Evolutionary conservation across 2,113 vertebrate species (phyloP), one percentile per base, ranked within the genome.

Genomic region (Acanthisitta chloris): DNA sequence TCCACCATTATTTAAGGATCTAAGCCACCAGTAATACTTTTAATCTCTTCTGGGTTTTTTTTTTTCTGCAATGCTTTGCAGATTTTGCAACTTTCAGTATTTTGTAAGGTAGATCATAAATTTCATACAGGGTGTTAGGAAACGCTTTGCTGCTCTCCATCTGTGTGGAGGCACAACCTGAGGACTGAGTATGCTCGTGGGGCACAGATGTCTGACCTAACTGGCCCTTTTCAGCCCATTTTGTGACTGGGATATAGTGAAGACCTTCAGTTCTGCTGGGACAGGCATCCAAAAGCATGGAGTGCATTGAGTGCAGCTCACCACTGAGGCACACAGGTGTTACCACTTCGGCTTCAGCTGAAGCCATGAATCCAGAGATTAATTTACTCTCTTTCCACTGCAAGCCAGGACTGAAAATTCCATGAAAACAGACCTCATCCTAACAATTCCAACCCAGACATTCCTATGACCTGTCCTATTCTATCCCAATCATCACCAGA

Each of bases 1-100:
- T 83, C 66, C 67, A 66, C 38, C 38, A 36, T 61, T 77, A 88
- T 66, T 90, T 57, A 78, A n/a, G 51, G 67, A 58, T 70, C 16
- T 85, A 71, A 91, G 9, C 31, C 43, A 76, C 36, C 25, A 80
- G 19, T 57, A 88, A 92, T 46, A 64, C 58, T 88, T 94, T 90
- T 86, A 94, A 95, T 93, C 82, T 78, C 80, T 73, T 86, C 80
- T 79, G 14, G 23, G 23, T 14, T 23, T 2, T 23, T 3, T 61
- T 65, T 64, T 78, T 94, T 58, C 34, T 55, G 86, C 91, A 95
- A 91, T n/a, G 34, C 43, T 90, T 70, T 31, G 12, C 33, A 51
- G 88, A 78, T 96, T 97, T 96, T 94, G 95, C 86, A 97, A 97
- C 88, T 78, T 88, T 12, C 15, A 88, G 46, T 59, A 51, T 96